Conservation (phyloP, 2,113 vertebrate species). For the Oncorhynchus kisutch region DNA sequence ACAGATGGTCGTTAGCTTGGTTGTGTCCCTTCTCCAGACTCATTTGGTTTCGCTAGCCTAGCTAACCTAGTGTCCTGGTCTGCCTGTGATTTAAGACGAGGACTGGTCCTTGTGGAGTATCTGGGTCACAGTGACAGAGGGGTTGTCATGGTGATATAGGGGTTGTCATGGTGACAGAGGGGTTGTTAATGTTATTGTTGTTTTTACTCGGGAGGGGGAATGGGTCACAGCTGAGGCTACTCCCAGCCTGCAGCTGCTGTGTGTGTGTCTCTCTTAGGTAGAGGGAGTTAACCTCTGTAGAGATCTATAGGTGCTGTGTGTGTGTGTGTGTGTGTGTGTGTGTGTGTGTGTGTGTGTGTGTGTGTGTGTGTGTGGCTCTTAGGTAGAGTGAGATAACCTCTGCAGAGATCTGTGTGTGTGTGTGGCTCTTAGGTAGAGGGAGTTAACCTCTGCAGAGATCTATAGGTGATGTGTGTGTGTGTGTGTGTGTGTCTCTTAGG, state of each 20-base stretch:
- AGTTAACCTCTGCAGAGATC: not conserved
- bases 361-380: not conserved
- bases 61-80: not conserved
- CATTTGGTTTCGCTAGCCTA: not conserved
- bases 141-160: not conserved
- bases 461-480: not conserved
- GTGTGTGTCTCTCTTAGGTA: no score
- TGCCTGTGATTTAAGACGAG: not conserved
- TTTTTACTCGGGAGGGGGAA: not conserved
- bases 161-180: not conserved
- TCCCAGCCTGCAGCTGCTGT: not conserved
- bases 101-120: not conserved
- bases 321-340: not conserved
- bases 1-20: not conserved
- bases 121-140: not conserved
- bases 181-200: slow-evolving; percentile 3
- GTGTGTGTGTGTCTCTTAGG: no score
- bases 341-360: not conserved
- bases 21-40: not conserved
- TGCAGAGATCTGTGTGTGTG: not conserved
- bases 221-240: not conserved
- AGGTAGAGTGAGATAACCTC: not conserved
- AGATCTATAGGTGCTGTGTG: not conserved
- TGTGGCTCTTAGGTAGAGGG: no score
- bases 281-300: not conserved